Percentiles rank a stretch among this genome's conserved stretches.
phyloP scores from a whole-genome alignment of 2,888 invertebrate species.

The Coelopa pilipes region DNA sequence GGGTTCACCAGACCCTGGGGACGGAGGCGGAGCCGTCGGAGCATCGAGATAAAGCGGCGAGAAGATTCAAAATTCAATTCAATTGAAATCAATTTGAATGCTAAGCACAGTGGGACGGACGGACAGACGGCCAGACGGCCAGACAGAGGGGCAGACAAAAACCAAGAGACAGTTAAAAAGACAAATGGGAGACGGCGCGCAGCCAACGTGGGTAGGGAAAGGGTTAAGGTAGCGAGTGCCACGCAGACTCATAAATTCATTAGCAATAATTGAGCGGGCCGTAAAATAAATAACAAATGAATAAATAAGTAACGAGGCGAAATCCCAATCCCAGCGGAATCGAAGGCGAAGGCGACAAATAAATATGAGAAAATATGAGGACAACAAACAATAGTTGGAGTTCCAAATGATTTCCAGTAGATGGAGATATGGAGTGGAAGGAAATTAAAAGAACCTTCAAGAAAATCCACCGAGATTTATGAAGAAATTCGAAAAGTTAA shows the following conservation, averaged over 20 bases:
- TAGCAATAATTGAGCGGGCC: conserved; percentile 41
- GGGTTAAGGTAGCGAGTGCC: conserved; percentile 11
- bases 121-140: not conserved
- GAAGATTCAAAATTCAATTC: conserved; percentile 14
- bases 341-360: not conserved
- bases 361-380: not conserved
- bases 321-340: not conserved
- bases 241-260: conserved; percentile 39
- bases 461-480: no score
- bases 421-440: not conserved
- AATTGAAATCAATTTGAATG: conserved; percentile 25
- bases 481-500: no score
- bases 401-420: no score
- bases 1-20: no score
- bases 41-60: no score
- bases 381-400: not conserved
- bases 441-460: not conserved
- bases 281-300: conserved; percentile 27
- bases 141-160: not conserved
- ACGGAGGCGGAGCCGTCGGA: no score
- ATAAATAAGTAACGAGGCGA: not conserved
- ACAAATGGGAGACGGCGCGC: not conserved
- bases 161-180: not conserved
- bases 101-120: conserved; percentile 5
- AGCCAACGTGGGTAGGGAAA: not conserved